Evolutionary conservation across 2,888 invertebrate species (phyloP).

Genomic region (Lamproptera curius): DNA sequence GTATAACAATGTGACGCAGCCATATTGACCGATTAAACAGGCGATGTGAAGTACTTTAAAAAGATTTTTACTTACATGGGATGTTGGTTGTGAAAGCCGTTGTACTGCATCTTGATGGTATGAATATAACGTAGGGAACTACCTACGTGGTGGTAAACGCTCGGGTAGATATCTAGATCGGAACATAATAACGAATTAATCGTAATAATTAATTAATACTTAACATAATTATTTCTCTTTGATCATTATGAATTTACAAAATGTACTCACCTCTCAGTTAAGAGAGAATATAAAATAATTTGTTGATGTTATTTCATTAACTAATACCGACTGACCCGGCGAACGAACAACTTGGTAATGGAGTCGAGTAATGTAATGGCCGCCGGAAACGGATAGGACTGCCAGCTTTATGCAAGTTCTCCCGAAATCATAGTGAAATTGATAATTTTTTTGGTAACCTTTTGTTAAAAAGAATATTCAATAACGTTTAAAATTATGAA

Average conservation of each 20-base stretch:
- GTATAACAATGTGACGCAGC: slow-evolving; percentile 12
- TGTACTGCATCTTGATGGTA: slow-evolving; percentile 68
- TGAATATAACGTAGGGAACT: slow-evolving; percentile 35
- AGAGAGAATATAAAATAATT: slow-evolving; percentile 64
- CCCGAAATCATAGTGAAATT: too few species aligned
- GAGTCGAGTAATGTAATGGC: slow-evolving; percentile 34
- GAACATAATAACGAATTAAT: too few species aligned
- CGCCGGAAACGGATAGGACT: slow-evolving; percentile 44
- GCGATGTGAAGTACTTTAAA: background rate
- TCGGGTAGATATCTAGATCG: slow-evolving; percentile 65
- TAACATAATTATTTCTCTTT: too few species aligned
- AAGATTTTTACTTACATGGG: slow-evolving; percentile 61
- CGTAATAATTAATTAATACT: background rate
- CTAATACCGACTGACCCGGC: slow-evolving; percentile 70
- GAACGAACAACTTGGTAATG: slow-evolving; percentile 82
- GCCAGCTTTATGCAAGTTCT: slow-evolving; percentile 15
- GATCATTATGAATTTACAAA: background rate
- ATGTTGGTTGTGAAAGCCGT: slow-evolving; percentile 74
- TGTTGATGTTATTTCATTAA: slow-evolving; percentile 58
- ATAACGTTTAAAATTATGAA: too few species aligned
- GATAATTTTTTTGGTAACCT: too few species aligned
- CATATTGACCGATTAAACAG: slow-evolving; percentile 8
- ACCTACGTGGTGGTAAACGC: slow-evolving; percentile 56
- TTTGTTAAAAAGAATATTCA: too few species aligned
- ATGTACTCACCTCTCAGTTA: slow-evolving; percentile 64